Conservation (phyloP, 2,113 vertebrate species). For the Gymnorhina tibicen region DNA sequence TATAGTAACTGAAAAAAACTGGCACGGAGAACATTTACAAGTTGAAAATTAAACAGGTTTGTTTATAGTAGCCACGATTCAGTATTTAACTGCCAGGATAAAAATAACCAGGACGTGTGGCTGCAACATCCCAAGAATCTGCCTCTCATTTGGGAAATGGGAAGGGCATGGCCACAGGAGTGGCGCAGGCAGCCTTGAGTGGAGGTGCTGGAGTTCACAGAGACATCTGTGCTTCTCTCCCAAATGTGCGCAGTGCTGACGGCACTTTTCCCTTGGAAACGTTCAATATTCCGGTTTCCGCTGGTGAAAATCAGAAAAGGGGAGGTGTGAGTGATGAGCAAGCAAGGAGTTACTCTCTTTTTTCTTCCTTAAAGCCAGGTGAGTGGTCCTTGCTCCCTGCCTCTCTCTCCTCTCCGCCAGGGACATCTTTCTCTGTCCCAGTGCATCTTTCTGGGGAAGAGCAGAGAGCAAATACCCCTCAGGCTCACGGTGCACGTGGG, state of each 20-base stretch:
- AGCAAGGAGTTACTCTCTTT: rapidly evolving
- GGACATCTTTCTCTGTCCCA: not conserved
- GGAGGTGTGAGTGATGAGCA: not conserved
- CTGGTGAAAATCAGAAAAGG: not conserved
- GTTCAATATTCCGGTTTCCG: rapidly evolving
- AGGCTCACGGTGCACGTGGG: not conserved
- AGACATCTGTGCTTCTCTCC: not conserved
- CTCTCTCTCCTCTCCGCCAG: not conserved
- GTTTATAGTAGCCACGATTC: constrained; percentile 16
- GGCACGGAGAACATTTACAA: not conserved
- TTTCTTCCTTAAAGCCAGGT: not conserved
- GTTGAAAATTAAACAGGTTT: constrained; percentile 9
- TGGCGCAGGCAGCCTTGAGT: not conserved
- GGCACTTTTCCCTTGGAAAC: not conserved
- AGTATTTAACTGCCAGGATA: not conserved
- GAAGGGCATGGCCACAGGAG: not conserved
- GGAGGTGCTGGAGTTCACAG: not conserved
- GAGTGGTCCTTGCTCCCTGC: not conserved
- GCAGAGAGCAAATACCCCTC: not conserved
- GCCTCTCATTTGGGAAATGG: not conserved
- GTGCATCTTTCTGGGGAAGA: not conserved
- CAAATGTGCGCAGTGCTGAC: not conserved
- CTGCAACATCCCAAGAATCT: not conserved
- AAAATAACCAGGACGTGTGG: not conserved
- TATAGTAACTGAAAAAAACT: not conserved